Conservation (phyloP, 1,140 invertebrate species). For the Drosophila sproati region DNA sequence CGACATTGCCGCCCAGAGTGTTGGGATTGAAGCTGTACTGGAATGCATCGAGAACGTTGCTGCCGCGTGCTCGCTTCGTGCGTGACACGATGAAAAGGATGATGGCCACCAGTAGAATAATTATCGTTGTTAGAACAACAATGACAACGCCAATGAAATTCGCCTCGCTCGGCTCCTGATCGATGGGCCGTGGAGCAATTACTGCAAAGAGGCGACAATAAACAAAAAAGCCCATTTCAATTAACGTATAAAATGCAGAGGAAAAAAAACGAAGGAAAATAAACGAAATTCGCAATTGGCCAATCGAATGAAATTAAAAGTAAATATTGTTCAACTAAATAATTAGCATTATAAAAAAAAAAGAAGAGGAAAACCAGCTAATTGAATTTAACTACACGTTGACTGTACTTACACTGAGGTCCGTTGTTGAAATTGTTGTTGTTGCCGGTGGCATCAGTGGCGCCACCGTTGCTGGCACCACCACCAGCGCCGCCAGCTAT, state of each 20-base stretch:
- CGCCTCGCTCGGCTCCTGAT: constrained; percentile 86
- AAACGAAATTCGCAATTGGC: constrained; percentile 12
- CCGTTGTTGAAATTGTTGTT: constrained; percentile 78
- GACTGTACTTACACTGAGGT: constrained; percentile 75
- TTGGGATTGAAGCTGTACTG: constrained; percentile 84
- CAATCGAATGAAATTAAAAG: constrained; percentile 69
- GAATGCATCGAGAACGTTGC: constrained; percentile 85
- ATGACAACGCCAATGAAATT: constrained; percentile 91
- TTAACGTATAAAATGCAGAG: constrained; percentile 49
- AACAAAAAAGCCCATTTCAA: constrained; percentile 49
- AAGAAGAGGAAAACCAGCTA: constrained; percentile 25
- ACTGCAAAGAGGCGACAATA: constrained; percentile 58
- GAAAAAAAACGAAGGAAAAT: no score
- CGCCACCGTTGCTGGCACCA: constrained; percentile 64
- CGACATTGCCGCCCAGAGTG: constrained; percentile 85
- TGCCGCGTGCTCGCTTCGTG: constrained; percentile 87
- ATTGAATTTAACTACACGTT: constrained; percentile 56
- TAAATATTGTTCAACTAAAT: constrained; percentile 83
- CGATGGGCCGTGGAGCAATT: constrained; percentile 84
- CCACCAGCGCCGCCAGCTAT: constrained; percentile 40
- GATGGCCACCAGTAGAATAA: constrained; percentile 88
- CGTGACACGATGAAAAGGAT: constrained; percentile 90
- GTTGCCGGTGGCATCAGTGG: constrained; percentile 19
- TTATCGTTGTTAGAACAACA: constrained; percentile 90
- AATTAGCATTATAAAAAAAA: constrained; percentile 56